These are phyloP conservation scores for Mus spicilegus DNA, from an alignment of 2,113 vertebrate species.

Conservation along the genomic window DNA sequence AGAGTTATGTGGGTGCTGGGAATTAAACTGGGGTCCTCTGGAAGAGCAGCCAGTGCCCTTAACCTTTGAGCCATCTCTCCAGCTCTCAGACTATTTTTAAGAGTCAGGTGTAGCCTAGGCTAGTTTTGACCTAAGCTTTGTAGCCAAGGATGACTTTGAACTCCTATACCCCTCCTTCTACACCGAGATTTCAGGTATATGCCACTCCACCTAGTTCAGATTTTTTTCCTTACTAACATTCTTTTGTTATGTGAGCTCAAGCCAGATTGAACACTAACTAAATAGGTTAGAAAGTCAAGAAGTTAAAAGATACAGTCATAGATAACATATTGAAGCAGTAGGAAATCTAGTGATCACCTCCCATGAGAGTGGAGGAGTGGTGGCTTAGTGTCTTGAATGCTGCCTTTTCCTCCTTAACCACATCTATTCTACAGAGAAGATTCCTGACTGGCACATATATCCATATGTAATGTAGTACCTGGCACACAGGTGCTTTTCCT, in stretches of 20 bases:
- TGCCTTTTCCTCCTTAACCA: conserved; percentile 23
- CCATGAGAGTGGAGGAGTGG: background rate
- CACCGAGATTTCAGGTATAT: background rate
- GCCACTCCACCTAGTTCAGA: background rate
- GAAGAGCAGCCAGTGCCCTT: background rate
- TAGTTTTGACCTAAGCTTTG: background rate
- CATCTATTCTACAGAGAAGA: background rate
- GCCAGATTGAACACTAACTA: conserved; percentile 11
- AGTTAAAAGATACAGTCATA: conserved; percentile 39
- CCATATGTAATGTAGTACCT: background rate
- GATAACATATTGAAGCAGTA: conserved; percentile 10
- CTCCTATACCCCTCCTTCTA: background rate
- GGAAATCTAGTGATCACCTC: background rate
- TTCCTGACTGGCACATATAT: background rate
- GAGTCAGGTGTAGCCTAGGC: background rate
- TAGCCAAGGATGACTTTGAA: background rate
- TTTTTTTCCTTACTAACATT: background rate
- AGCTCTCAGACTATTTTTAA: background rate
- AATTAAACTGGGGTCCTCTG: background rate
- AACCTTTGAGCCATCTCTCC: background rate
- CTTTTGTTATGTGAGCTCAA: background rate
- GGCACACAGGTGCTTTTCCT: background rate
- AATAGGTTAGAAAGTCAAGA: conserved; percentile 14
- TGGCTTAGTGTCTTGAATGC: background rate
- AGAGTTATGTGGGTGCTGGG: background rate